Percentiles rank a stretch among this genome's conserved stretches.
Evolutionary conservation across 2,888 invertebrate genomes (phyloP).

Genomic region (Agapostemon virescens): DNA sequence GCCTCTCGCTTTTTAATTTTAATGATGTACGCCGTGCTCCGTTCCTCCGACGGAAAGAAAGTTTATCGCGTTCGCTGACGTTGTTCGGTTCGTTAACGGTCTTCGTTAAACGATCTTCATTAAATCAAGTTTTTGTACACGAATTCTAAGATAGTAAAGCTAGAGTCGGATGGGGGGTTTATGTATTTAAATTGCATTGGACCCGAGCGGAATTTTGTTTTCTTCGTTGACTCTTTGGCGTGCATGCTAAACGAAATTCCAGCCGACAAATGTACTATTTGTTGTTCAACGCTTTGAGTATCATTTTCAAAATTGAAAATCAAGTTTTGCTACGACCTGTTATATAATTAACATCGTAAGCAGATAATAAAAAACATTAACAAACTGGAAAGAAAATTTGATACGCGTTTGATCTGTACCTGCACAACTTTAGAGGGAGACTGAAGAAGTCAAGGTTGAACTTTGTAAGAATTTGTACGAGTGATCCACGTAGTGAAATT

Average conservation of each 20-base stretch:
- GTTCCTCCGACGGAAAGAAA: background rate
- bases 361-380: background rate
- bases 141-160: background rate
- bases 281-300: background rate
- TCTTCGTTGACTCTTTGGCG: background rate
- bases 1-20: conserved; percentile 7
- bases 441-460: background rate
- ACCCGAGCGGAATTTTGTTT: background rate
- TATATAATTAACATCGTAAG: background rate
- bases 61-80: background rate
- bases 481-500: background rate
- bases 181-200: background rate
- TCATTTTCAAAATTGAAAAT: background rate
- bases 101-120: no score
- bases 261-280: background rate
- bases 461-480: background rate
- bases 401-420: no score
- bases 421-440: no score
- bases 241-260: background rate
- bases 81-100: background rate
- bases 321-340: background rate
- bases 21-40: conserved; percentile 1
- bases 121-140: background rate
- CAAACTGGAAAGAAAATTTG: no score
- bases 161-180: no score